Evolutionary conservation across 2,888 invertebrate species (phyloP).

Genomic region (Malthinus seriepunctatus): DNA sequence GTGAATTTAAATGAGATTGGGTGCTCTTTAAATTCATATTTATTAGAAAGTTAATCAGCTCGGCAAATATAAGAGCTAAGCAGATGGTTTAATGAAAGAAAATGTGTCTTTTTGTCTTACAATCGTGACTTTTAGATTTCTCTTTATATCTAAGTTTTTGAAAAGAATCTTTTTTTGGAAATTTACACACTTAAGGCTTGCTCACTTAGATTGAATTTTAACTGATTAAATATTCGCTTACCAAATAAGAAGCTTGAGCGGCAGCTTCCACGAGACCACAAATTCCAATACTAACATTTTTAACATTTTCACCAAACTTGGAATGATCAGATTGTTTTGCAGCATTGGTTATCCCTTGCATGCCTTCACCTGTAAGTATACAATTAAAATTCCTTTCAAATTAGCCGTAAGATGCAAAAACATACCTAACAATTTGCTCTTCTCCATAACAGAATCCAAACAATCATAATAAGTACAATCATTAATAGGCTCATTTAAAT

Average conservation of each 20-base stretch:
- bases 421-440: constrained; percentile 76
- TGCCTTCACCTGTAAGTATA: constrained; percentile 70
- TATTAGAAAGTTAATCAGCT: no score
- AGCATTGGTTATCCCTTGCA: constrained; percentile 92
- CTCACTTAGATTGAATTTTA: no score
- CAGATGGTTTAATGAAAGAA: no score
- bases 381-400: not conserved
- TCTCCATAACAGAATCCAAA: constrained; percentile 86
- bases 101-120: no score
- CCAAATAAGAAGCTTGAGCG: constrained; percentile 92
- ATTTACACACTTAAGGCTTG: no score
- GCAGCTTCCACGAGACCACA: constrained; percentile 91
- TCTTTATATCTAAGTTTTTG: no score
- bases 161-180: no score
- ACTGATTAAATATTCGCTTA: constrained; percentile 39
- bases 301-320: constrained; percentile 82
- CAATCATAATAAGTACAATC: constrained; percentile 93
- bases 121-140: no score
- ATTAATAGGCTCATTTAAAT: constrained; percentile 85
- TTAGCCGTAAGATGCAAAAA: not conserved
- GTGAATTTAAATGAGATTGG: no score
- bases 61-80: no score
- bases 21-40: no score
- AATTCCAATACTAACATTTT: constrained; percentile 83
- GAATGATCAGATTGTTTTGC: constrained; percentile 87